Base-by-base conservation (phyloP, 1,140 invertebrate genomes). In the Saccostrea cuccullata region DNA sequence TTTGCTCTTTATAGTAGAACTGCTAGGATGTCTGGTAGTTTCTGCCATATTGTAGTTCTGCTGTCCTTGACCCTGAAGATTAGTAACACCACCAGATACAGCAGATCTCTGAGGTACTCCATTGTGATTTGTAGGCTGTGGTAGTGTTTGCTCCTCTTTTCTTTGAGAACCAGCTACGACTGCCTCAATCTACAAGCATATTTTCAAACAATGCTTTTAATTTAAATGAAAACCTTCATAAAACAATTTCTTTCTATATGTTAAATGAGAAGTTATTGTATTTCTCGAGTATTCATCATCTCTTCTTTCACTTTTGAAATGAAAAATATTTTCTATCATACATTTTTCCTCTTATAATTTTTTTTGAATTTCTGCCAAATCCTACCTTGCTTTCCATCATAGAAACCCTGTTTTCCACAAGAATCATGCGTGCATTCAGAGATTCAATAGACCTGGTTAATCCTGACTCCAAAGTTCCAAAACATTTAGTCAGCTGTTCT, bases 361-460 rank as follows among this genome's bases (percentile, higher is more conserved):
- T n/a, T 36, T 36, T 2, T 36, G 30, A 36, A 36, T 36, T 36
- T 36, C 13, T 60, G 1, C 15, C 13, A 60, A 60, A 60, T 73
- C 0, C 4, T 70, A 90, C 86, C 85, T 84, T 88, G 55, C 77
- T 20, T 64, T 88, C 89, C 55, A 90, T 55, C 58, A 89, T 82
- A 40, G 86, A 84, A 23, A 90, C 58, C 36, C 89, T 85, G 84
- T 90, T 90, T 85, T 90, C 89, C 11, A 90, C 84, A 26, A 90
- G 87, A 36, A 89, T 77, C 30, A 90, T 86, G 40, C 86, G 60
- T n/a, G 89, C 88, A 13, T 73, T 87, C 17, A 90, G 84, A 6
- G 89, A 85, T 12, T 90, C 87, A 12, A 90, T 82, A 70, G 47
- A 67, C 40, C 84, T 67, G 1, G 84, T 55, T 15, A 86, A 70